A percentile compares a stretch with the other conserved stretches of the same genome.
Conservation (phyloP, 2,888 invertebrate genomes). For the Cistogaster globosa region DNA sequence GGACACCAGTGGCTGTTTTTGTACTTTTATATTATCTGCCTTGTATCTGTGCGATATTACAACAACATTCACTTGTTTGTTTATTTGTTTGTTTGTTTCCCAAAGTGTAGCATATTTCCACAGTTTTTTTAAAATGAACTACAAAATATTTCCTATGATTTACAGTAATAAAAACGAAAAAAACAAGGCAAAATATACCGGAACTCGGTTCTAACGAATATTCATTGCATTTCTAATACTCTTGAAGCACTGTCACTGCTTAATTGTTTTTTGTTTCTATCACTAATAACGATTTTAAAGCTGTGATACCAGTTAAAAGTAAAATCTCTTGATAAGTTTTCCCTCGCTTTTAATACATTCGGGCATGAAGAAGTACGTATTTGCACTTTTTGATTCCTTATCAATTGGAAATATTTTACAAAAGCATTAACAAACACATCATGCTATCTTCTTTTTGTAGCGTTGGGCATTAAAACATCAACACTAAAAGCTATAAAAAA, state of each 20-base stretch:
- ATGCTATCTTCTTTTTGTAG: neutral
- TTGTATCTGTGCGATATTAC: constrained; percentile 32
- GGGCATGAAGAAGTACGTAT: too few relatives aligned
- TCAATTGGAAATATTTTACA: neutral
- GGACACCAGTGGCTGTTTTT: constrained; percentile 35
- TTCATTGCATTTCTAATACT: neutral
- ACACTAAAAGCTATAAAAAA: constrained; percentile 28
- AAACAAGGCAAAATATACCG: neutral
- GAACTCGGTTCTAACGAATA: neutral
- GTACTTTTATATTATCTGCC: constrained; percentile 31
- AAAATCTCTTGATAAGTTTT: too few relatives aligned
- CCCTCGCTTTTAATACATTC: too few relatives aligned
- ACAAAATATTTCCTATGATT: constrained; percentile 61
- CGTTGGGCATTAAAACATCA: constrained; percentile 1
- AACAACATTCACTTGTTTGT: constrained; percentile 12
- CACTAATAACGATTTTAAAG: too few relatives aligned
- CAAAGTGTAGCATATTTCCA: constrained; percentile 3
- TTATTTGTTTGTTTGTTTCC: constrained; percentile 1
- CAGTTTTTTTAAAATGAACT: constrained; percentile 47
- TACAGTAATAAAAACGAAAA: constrained; percentile 40
- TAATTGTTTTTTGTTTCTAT: too few relatives aligned
- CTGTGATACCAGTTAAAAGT: too few relatives aligned
- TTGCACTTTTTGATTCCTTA: too few relatives aligned
- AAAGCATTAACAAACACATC: neutral
- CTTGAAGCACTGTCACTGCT: too few relatives aligned